Percentiles rank a stretch among this genome's conserved stretches.
Evolutionary conservation across 2,113 vertebrate genomes (phyloP).

Genomic region (Engraulis encrasicolus): DNA sequence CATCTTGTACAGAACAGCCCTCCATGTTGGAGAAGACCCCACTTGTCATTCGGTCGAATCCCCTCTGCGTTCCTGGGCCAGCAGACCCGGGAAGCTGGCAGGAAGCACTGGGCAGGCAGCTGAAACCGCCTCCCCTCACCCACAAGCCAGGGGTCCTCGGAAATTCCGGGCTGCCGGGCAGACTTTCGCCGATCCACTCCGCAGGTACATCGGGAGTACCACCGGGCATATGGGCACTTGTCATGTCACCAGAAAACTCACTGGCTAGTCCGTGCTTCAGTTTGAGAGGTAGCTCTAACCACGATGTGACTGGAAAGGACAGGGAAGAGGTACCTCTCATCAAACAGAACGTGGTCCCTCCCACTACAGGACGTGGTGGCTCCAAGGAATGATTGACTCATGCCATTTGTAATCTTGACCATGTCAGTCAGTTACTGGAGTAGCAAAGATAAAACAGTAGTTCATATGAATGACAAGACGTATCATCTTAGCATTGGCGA

Average conservation of each 20-base stretch:
- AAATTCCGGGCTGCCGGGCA: not conserved
- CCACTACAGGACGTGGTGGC: not conserved
- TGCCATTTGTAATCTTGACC: not conserved
- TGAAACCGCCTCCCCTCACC: not conserved
- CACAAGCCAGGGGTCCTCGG: not conserved
- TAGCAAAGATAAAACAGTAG: too few species aligned
- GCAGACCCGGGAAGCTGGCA: not conserved
- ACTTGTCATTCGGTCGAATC: not conserved
- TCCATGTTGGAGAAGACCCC: slow-evolving; percentile 4
- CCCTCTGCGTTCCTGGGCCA: not conserved
- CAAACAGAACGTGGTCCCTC: not conserved
- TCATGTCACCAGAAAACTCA: slow-evolving; percentile 12
- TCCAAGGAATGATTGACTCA: not conserved
- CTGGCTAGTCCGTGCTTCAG: too few species aligned
- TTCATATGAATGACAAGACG: not conserved
- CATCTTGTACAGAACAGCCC: slow-evolving; percentile 21
- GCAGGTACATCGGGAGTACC: not conserved
- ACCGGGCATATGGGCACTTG: not conserved
- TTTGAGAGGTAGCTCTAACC: too few species aligned
- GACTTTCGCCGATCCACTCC: not conserved
- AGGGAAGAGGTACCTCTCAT: not conserved
- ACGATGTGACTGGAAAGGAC: too few species aligned
- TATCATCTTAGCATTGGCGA: too few species aligned
- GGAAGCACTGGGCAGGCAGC: not conserved
- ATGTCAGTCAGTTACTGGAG: too few species aligned